Conservation (phyloP, 2,888 invertebrate genomes). For the Eupeodes luniger region DNA sequence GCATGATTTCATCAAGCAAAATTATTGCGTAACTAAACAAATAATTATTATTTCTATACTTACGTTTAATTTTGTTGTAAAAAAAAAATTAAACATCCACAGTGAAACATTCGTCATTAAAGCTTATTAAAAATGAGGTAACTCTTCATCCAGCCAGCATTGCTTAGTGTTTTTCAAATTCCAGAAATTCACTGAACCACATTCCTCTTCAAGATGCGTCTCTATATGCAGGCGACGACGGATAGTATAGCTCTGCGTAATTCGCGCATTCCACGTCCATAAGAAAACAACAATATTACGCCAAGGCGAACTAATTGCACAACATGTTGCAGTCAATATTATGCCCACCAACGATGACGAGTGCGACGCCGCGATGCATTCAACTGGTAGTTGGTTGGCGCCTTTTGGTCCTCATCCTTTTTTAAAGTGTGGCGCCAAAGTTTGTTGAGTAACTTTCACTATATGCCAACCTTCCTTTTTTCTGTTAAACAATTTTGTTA, state of each 20-base stretch:
- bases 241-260: conserved; percentile 13
- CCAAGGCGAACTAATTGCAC: conserved; percentile 56
- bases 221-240: background rate
- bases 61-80: background rate
- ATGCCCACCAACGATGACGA: conserved; percentile 32
- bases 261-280: conserved; percentile 36
- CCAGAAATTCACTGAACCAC: conserved; percentile 26
- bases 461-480: conserved; percentile 37
- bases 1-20: background rate
- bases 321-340: conserved; percentile 12
- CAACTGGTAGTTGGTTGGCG: background rate
- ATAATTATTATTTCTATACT: background rate
- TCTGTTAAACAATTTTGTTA: conserved; percentile 36
- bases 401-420: conserved; percentile 15
- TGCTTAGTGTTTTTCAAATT: conserved; percentile 33
- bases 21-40: conserved; percentile 1
- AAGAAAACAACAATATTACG: conserved; percentile 43
- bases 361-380: background rate
- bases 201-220: conserved; percentile 35
- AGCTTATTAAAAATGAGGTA: conserved; percentile 26
- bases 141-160: background rate
- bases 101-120: background rate
- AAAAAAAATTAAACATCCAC: background rate
- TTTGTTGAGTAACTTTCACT: conserved; percentile 65
- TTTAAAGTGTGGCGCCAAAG: conserved; percentile 64